Evolutionary conservation across 1,140 invertebrate species (phyloP).

Genomic region (Leptopilina clavipes): DNA sequence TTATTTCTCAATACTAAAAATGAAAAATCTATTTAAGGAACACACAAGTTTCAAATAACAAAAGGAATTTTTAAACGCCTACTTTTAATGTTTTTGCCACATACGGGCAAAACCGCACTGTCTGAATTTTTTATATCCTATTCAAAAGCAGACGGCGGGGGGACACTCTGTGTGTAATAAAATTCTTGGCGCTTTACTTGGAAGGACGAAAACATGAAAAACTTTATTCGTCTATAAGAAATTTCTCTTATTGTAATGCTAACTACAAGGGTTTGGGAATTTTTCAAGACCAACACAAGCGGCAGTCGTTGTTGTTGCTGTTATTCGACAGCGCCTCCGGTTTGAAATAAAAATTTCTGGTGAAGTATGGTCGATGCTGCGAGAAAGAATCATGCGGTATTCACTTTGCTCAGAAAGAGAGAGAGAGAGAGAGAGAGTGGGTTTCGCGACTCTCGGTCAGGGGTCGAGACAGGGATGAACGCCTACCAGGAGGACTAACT

Average conservation of each 20-base stretch:
- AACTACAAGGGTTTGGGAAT: slow-evolving; percentile 17
- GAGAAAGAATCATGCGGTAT: slow-evolving; percentile 48
- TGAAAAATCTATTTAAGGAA: no score
- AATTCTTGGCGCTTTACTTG: neutral
- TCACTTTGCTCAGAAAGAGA: slow-evolving; percentile 56
- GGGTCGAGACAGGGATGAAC: slow-evolving; percentile 46
- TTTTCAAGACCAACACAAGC: neutral
- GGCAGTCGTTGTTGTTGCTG: neutral
- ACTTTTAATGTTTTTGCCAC: neutral
- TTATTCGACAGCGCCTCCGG: slow-evolving; percentile 36
- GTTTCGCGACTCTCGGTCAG: slow-evolving; percentile 54
- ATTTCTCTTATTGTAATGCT: slow-evolving; percentile 31
- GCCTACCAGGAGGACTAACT: slow-evolving; percentile 50
- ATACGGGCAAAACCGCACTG: neutral
- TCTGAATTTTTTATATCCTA: slow-evolving; percentile 6
- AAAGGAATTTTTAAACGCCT: slow-evolving; percentile 22
- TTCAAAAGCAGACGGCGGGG: neutral
- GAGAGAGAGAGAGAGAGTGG: slow-evolving; percentile 50
- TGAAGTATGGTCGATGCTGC: slow-evolving; percentile 38
- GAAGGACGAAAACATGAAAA: slow-evolving; percentile 13
- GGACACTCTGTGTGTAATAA: neutral
- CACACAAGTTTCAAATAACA: neutral
- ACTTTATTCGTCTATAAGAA: slow-evolving; percentile 8
- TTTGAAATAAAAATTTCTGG: slow-evolving; percentile 42
- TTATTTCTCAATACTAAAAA: neutral